Evolutionary conservation across 2,888 invertebrate genomes (phyloP), one percentile per base, ranked within the genome.

Genomic region (Diadromus collaris): DNA sequence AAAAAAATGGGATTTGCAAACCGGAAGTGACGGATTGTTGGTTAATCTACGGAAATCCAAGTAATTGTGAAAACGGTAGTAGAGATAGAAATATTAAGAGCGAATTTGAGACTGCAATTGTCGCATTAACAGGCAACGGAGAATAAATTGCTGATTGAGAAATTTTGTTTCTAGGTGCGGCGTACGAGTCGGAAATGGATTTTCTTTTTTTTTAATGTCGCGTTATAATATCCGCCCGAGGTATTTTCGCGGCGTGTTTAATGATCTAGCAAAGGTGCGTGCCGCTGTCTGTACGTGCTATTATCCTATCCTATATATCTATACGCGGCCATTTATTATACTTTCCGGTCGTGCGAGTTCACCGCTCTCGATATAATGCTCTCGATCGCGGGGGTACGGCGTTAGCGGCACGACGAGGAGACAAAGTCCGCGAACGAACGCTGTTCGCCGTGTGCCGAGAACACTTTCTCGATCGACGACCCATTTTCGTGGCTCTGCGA

Each of bases 331-430:
- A 79, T 79, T 76, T 76, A 79, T 79, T 72, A 79, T 79, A 63
- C 76, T 76, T 79, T 79, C 79, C 76, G 79, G 76, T 79, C 76
- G 79, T 72, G 79, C 72, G 79, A 76, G 79, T 76, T 79, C 64
- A 44, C 76, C 75, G 58, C 64, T 46, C 58, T 75, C 79, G 71
- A 72, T 68, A 69, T 72, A 51, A 6, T 68, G 67, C n/a, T 71
- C 67, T 61, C 61, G 60, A 71, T 24, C 38, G 38, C 46, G 41
- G 19, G 34, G 9, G 38, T 16, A 41, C n/a, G 24, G 41, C 38
- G 38, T 54, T 27, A 10, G 41, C 27, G 16, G 54, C 54, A 27
- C 29, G 27, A 27, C 34, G 54, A 16, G 21, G 65, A 67, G 67
- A 67, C 63, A 56, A 41, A 68, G 67, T 68, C 67, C 54, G 68